Conservation (phyloP, 2,797 vertebrate species). For the Hafferia zeledoni region DNA sequence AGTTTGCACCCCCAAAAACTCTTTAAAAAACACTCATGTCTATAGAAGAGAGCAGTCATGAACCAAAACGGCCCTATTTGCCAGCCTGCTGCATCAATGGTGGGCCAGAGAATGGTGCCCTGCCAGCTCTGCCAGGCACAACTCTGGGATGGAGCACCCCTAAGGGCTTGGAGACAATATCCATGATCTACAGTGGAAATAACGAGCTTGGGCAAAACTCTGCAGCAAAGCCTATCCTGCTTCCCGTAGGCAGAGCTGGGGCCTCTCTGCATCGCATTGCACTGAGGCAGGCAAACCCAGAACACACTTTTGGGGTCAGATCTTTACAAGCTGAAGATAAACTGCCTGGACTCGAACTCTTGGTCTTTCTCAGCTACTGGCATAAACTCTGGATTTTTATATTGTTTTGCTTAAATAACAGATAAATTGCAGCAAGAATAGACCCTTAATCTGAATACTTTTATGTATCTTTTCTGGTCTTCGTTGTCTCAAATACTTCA, state of each 20-base stretch:
- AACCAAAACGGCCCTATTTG: not conserved
- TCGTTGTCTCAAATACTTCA: not conserved
- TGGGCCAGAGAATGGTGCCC: not conserved
- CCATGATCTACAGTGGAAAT: not conserved
- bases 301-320: not conserved
- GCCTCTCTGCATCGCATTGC: not conserved
- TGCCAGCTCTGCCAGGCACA: not conserved
- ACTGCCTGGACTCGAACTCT: not conserved
- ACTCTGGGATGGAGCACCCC: not conserved
- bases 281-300: not conserved
- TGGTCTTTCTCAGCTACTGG: not conserved
- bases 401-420: not conserved
- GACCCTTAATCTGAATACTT: not conserved
- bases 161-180: not conserved
- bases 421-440: not conserved
- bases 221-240: not conserved
- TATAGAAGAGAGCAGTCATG: not conserved
- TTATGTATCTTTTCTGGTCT: not conserved
- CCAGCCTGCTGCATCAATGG: not conserved
- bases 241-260: not conserved
- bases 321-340: not conserved
- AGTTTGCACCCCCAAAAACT: not conserved
- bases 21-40: not conserved
- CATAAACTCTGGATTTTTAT: not conserved
- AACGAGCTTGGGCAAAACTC: not conserved